Evolutionary conservation across 2,888 invertebrate species (phyloP).

Genomic region (Sminthurinus aureus): DNA sequence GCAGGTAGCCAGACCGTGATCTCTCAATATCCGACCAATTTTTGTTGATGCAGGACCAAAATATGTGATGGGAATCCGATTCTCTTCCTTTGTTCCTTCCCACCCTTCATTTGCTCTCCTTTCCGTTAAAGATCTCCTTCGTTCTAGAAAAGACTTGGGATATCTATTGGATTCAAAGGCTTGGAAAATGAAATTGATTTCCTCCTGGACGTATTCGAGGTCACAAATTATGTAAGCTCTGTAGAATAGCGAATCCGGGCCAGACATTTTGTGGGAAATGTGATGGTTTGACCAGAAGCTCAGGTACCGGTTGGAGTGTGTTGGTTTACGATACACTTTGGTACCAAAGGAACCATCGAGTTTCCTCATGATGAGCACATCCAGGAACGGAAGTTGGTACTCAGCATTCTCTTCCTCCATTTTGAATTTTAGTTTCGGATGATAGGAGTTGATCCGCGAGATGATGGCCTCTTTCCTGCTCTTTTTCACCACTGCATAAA

Average conservation of each 20-base stretch:
- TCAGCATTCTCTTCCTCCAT: conserved; percentile 10
- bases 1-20: no score
- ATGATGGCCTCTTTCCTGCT: background rate
- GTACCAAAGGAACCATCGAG: background rate
- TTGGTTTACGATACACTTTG: conserved; percentile 4
- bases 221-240: no score
- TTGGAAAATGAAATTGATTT: background rate
- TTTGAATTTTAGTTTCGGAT: conserved; percentile 6
- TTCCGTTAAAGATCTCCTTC: background rate
- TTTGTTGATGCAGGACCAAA: no score
- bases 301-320: conserved; percentile 5
- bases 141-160: background rate
- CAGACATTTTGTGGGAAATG: no score
- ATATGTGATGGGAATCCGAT: no score
- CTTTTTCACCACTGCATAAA: background rate
- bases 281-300: no score
- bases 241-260: no score
- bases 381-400: background rate
- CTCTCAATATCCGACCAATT: no score
- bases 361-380: background rate
- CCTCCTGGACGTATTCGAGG: background rate
- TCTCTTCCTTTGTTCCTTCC: no score
- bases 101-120: no score
- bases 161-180: background rate
- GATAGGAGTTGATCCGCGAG: background rate